phyloP scores from a whole-genome alignment of 2,797 vertebrate genomes.

The Malurus splendens region DNA sequence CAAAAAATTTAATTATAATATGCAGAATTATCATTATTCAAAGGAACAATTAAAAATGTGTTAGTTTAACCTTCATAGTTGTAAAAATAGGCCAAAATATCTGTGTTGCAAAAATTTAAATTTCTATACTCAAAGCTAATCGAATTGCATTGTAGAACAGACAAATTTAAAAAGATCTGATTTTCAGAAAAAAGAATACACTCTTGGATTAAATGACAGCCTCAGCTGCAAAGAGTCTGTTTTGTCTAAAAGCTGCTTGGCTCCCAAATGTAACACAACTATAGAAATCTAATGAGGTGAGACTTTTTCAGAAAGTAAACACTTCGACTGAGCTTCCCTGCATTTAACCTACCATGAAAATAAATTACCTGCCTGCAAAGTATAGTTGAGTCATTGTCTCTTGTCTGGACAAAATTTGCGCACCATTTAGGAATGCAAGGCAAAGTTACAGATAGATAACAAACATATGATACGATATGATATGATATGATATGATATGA shows the following conservation, averaged over 20 bases:
- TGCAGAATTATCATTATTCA: neutral
- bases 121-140: neutral
- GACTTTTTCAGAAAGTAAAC: conserved; percentile 4
- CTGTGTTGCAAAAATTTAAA: neutral
- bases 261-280: conserved; percentile 27
- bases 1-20: neutral
- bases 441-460: neutral
- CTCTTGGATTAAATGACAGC: neutral
- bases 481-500: neutral
- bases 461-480: neutral
- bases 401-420: conserved; percentile 1
- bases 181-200: neutral
- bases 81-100: neutral
- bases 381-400: conserved; percentile 3
- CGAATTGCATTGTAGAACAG: neutral
- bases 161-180: neutral
- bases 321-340: neutral
- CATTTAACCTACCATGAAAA: conserved; percentile 36
- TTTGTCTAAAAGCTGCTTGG: conserved; percentile 24
- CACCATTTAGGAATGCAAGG: neutral
- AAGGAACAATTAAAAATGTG: neutral
- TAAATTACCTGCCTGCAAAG: conserved; percentile 29
- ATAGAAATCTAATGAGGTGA: conserved; percentile 29
- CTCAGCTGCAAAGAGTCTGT: conserved; percentile 19
- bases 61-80: neutral